Evolutionary conservation across 2,797 vertebrate genomes (phyloP), one percentile per base, ranked within the genome.

Genomic region (Gadopsis bispinosus): DNA sequence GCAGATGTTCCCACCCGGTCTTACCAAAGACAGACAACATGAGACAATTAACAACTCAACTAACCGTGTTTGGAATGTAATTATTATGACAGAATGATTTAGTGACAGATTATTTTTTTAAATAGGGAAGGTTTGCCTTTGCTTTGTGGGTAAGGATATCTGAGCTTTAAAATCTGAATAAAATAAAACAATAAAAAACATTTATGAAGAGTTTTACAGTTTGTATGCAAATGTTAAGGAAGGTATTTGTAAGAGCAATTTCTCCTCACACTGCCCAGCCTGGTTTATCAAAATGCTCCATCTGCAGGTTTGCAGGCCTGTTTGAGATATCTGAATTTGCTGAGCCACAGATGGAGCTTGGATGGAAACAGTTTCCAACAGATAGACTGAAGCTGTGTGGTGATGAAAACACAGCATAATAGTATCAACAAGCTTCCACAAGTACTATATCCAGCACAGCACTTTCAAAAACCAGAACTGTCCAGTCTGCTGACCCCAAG

Each of bases 271-370:
- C 1, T 22, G 2, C 19, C 22, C 20, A 51, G 26, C 14, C 47
- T n/a, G 31, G 29, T 48, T 77, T n/a, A 68, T 68, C 11, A 68
- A 41, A 62, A 55, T 35, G 71, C 47, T 69, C 59, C 31, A 60
- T 64, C 31, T 69, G 45, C 22, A 62, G 11, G 26, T 58, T 55
- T n/a, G 14, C 20, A 47, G 16, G 20, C 35, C 14, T 11, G 35
- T 58, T 48, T 29, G 12, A 65, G 26, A 29, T 20, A n/a, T 19
- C 22, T 54, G 41, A 39, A 31, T 63, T 58, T n/a, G 51, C 43
- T 56, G 51, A 77, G n/a, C 43, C 16, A 39, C 45, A 48, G 17
- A 41, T 39, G 22, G 35, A 61, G 47, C 58, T 2, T 66, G 67
- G 41, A 43, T 55, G 16, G n/a, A 76, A 55, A 47, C 58, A 20